Base-by-base conservation (phyloP, 2,113 vertebrate species). In the Corvus hawaiiensis region DNA sequence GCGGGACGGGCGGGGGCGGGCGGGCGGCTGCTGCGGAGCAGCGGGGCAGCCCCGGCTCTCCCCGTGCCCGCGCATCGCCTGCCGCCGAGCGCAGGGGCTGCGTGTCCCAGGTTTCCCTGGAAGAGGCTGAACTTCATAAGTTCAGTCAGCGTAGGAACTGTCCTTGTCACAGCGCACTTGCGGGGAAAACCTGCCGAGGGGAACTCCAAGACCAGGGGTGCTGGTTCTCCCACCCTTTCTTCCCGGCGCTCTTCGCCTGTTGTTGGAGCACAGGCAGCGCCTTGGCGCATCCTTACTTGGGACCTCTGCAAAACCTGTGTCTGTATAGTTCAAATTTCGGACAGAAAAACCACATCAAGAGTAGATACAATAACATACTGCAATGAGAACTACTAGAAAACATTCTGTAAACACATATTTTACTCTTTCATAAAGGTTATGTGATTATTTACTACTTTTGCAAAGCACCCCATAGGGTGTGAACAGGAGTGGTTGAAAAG, bases 91-190 rank as follows among this genome's bases (percentile, higher is more conserved):
- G 28, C n/a, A 1, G 0, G 0, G 6, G 11, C 13, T 19, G 2
- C 23, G 1, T 1, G 43, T 3, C 22, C 1, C 20, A 1, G 0
- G 10, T 16, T 1, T 20, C 30, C 0, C 41, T 26, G 86, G 13
- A 13, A 19, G 14, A 32, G 56, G 49, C 22, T 33, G 22, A 8
- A 8, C 72, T 37, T 33, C 0, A 0, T 2, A 12, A 2, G 9
- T 49, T 59, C n/a, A 37, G 67, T 9, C 15, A 1, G 0, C 16
- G 13, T 0, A 2, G n/a, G 63, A 33, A 0, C 8, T 58, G 93
- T 3, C 23, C 12, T 1, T 33, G 64, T 35, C 43, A 7, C 55
- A 2, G 75, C 1, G 44, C 67, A 8, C 33, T 51, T 18, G 71
- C 17, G 2, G 46, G 43, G 16, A 13, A 41, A 6, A 5, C 10